A percentile compares a stretch with the other conserved stretches of the same genome.
These are phyloP conservation scores for Nothocercus nigrocapillus DNA, from an alignment of 2,113 vertebrate genomes.

Conservation along the genomic window DNA sequence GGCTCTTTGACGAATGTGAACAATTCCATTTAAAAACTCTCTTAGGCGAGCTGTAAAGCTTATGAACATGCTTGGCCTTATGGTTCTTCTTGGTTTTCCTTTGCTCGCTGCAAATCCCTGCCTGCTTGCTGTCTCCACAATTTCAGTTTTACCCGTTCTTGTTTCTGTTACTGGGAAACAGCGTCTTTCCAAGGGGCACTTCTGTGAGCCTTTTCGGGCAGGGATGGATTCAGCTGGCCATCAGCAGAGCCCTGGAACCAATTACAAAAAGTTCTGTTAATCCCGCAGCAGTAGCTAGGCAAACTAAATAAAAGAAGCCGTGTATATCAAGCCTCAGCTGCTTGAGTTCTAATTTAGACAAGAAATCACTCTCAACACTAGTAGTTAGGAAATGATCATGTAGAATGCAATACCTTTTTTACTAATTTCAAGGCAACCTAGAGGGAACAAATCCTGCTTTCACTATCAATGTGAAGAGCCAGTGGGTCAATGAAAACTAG, in stretches of 20 bases:
- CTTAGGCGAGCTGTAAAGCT: not conserved
- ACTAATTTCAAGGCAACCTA: not conserved
- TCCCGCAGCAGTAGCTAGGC: not conserved
- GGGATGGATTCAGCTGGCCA: not conserved
- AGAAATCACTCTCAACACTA: not conserved
- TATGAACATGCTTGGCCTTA: not conserved
- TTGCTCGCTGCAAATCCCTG: accelerated
- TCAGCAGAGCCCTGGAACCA: not conserved
- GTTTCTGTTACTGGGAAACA: not conserved
- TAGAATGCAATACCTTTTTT: not conserved
- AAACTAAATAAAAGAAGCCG: not conserved
- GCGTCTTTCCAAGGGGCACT: not conserved
- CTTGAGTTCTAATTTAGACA: not conserved
- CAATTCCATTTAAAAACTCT: not conserved
- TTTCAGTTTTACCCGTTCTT: conserved; percentile 35
- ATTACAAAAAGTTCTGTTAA: not conserved
- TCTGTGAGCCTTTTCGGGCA: not conserved
- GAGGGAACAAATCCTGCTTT: not conserved
- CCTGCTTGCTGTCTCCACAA: accelerated
- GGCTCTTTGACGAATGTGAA: not conserved
- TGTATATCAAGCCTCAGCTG: not conserved
- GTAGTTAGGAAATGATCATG: not conserved
- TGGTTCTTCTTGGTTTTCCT: not conserved
- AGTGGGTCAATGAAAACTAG: not conserved
- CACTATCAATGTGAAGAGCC: not conserved